Conservation (phyloP, 2,797 vertebrate species). For the Microchirus variegatus region DNA sequence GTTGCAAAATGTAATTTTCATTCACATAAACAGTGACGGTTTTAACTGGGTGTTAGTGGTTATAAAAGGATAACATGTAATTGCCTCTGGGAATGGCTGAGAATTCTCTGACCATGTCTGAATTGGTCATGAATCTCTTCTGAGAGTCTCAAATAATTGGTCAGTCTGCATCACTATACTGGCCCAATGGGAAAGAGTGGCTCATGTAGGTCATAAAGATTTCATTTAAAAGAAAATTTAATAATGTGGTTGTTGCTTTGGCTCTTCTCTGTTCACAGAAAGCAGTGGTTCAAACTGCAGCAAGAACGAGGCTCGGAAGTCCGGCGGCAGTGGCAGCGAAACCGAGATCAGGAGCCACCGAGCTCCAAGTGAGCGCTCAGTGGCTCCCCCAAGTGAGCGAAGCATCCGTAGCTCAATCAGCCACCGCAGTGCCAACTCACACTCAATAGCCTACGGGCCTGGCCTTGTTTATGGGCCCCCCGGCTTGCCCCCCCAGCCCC, state of each 20-base stretch:
- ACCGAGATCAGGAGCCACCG: conserved; percentile 89
- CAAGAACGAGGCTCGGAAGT: conserved; percentile 89
- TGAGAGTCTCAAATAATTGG: conserved; percentile 47
- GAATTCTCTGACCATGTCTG: conserved; percentile 39
- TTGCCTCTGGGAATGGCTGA: conserved; percentile 40
- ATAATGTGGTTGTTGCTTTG: neutral
- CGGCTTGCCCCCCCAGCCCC: conserved; percentile 88
- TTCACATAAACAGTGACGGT: neutral
- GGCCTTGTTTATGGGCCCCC: conserved; percentile 89
- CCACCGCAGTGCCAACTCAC: conserved; percentile 91
- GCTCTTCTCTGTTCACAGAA: conserved; percentile 75
- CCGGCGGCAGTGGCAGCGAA: conserved; percentile 90
- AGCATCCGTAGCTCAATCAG: conserved; percentile 87
- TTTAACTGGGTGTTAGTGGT: conserved; percentile 24
- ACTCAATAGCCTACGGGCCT: conserved; percentile 79
- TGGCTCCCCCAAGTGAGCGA: conserved; percentile 88
- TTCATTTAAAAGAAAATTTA: neutral
- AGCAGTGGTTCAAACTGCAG: conserved; percentile 97
- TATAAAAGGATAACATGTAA: conserved; percentile 50
- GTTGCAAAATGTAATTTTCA: conserved; percentile 7
- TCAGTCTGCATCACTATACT: conserved; percentile 40
- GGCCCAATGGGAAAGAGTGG: conserved; percentile 11
- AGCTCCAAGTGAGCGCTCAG: conserved; percentile 86
- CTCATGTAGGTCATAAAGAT: conserved; percentile 18
- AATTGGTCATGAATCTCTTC: conserved; percentile 60